Base-by-base conservation (phyloP, 2,113 vertebrate genomes). In the Okapia johnstoni region DNA sequence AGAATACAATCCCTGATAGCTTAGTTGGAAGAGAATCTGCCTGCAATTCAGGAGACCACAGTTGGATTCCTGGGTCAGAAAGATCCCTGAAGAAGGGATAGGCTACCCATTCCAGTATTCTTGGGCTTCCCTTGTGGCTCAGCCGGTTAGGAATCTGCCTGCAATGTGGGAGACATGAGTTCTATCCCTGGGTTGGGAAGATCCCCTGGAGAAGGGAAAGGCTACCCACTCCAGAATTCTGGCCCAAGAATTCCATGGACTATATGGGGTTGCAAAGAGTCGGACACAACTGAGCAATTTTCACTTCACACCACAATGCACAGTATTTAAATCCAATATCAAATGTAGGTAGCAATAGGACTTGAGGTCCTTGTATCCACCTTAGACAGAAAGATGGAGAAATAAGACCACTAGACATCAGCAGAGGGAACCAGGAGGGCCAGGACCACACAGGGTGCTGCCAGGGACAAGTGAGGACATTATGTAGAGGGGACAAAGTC, bases 271-370 rank as follows among this genome's bases (percentile, higher is more conserved):
- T 0, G 0, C 66, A 40, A 40, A 40, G 63, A 66, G 66, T 73
- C 10, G 0, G 19, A 25, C 66, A 40, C 66, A 13, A 13, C 36
- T 40, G 66, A 73, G 66, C 66, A 73, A 73, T 40, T 40, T 70
- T 70, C n/a, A 40, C 66, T 70, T 70, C n/a, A 70, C 19, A 85
- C 80, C 93, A 95, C 90, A 96, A 94, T 80, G 91, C 96, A 98
- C 91, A 95, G 97, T 54, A 96, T 96, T 91, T 91, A 96, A 97
- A 93, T 94, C 66, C 52, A 28, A 79, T 91, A 80, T 93, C 73
- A 89, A 80, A 85, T 85, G 9, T 70, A 33, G 50, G n/a, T 85
- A 60, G 86, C 79, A 84, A 54, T 1, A 5, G 55, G 73, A 63
- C 25, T 85, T 28, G 7, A 94, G 70, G 79, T 19, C 96, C 40